Conservation (phyloP, 2,888 invertebrate species). For the Escarpia spicata region DNA sequence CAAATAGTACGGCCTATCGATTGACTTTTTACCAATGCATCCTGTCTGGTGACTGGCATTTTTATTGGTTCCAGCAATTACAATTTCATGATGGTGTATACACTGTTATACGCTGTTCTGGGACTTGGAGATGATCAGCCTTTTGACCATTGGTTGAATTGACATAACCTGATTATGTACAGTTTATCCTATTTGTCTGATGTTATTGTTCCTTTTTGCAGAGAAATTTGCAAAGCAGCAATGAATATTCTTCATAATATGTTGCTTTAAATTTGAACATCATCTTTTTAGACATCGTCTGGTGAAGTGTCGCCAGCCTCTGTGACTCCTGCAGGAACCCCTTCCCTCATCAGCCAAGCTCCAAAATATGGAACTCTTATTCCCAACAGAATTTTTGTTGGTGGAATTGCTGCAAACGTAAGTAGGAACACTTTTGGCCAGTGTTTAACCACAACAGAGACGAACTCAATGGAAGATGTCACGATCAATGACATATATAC, state of each 20-base stretch:
- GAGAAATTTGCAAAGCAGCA: neutral
- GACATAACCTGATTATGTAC: no score
- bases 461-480: no score
- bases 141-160: no score
- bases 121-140: no score
- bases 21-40: no score
- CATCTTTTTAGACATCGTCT: neutral
- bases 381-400: constrained; percentile 94
- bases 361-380: constrained; percentile 80
- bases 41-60: no score
- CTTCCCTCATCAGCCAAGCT: constrained; percentile 53
- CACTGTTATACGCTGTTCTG: no score
- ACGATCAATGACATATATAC: no score
- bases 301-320: constrained; percentile 16
- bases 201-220: neutral
- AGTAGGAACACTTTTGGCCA: constrained; percentile 33
- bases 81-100: no score
- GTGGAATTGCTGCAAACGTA: constrained; percentile 88
- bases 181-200: neutral
- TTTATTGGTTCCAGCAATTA: no score
- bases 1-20: no score
- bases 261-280: neutral
- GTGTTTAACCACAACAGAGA: neutral
- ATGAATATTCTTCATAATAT: neutral
- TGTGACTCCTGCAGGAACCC: constrained; percentile 43